Evolutionary conservation across 2,797 vertebrate species (phyloP), one percentile per base, ranked within the genome.

Genomic region (Merluccius polli): DNA sequence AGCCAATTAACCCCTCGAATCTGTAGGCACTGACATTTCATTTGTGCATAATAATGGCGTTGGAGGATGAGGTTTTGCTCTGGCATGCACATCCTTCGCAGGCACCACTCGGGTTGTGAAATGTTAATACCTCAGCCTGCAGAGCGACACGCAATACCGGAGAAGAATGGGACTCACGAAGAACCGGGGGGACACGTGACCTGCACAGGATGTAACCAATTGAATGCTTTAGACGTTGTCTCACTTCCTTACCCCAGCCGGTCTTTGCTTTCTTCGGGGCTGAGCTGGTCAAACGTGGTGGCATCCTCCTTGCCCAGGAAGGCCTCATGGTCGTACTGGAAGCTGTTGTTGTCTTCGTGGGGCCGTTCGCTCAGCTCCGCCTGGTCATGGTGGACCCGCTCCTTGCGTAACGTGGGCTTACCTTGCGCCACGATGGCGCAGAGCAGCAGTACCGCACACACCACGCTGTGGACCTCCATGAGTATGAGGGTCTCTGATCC

Each of bases 291-390:
- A 84, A 98, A 99, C 13, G 96, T 96, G 84, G 90, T 95, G 84
- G 97, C 95, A 76, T 97, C 96, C 70, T 98, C 97, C 87, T 97
- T 97, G 71, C 97, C 97, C 79, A 98, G 91, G 89, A 98, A 98
- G 91, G 96, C 97, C 94, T 98, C 97, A 80, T 99, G 97, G 87
- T 99, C 97, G 87, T 95, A 96, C 83, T 95, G 95, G 91, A 95
- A 95, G 91, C 95, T 96, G 75, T 92, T 94, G 38, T 94, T 94
- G 82, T 98, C 96, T 48, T 97, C 96, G 52, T 95, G 92, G 35
- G 90, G 82, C 79, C 85, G 92, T 70, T 90, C 89, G 88, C 81
- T 86, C 80, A 95, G 87, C 9, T 94, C 92, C 0, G 94, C 87
- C 67, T 96, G 95, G 67, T 96, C 96, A 6, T 93, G 92, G 12